phyloP scores from a whole-genome alignment of 2,888 invertebrate genomes.

The Stenurella melanura region DNA sequence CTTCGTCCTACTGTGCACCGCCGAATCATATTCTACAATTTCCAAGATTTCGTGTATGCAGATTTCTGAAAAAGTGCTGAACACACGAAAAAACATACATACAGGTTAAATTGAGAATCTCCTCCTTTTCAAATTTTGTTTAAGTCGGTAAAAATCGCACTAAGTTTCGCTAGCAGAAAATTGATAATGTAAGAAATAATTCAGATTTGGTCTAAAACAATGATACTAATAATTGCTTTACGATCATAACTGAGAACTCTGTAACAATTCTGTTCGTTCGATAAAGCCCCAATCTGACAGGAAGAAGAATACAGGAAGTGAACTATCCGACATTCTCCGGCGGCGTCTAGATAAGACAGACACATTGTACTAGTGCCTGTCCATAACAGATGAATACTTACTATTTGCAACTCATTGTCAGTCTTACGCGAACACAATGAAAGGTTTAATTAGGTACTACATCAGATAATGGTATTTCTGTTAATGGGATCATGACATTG shows the following conservation, averaged over 20 bases:
- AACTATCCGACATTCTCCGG: slow-evolving; percentile 40
- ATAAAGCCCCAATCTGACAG: slow-evolving; percentile 34
- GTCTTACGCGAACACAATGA: slow-evolving; percentile 20
- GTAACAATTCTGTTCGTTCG: slow-evolving; percentile 21
- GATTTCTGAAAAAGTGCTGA: too few species aligned
- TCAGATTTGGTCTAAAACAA: background rate
- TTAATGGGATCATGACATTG: slow-evolving; percentile 19
- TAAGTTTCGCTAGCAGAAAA: too few species aligned
- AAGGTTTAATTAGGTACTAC: slow-evolving; percentile 31
- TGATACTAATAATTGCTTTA: background rate
- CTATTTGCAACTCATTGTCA: slow-evolving; percentile 40
- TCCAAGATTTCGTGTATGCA: too few species aligned
- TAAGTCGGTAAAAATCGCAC: too few species aligned
- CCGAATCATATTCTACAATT: too few species aligned
- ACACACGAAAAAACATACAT: too few species aligned
- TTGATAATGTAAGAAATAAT: too few species aligned
- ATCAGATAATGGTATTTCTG: slow-evolving; percentile 23
- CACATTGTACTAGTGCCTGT: slow-evolving; percentile 30
- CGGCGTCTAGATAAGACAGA: slow-evolving; percentile 41
- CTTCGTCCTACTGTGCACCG: too few species aligned
- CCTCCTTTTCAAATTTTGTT: too few species aligned
- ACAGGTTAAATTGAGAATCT: too few species aligned
- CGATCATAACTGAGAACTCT: background rate
- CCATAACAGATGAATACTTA: slow-evolving; percentile 35
- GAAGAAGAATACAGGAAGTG: slow-evolving; percentile 40